phyloP scores from a whole-genome alignment of 2,888 invertebrate genomes.

The Pheosia gnoma region DNA sequence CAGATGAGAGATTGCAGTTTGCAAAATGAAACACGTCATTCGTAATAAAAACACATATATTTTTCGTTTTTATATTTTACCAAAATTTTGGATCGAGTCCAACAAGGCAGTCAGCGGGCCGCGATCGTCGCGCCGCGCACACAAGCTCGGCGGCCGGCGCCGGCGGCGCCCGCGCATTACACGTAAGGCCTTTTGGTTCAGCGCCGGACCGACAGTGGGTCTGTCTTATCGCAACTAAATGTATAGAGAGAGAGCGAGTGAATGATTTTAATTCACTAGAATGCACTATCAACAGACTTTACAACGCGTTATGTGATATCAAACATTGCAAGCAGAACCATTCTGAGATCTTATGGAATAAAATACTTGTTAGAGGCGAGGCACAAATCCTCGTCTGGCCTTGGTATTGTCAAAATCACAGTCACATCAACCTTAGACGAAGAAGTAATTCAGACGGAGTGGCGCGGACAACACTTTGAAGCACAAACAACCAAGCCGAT shows the following conservation, averaged over 20 bases:
- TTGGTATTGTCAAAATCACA: too few species aligned
- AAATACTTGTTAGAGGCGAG: background rate
- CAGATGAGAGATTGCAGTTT: background rate
- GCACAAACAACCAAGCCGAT: too few species aligned
- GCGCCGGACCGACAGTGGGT: slow-evolving; percentile 54
- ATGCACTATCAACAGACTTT: background rate
- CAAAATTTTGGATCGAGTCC: slow-evolving; percentile 76
- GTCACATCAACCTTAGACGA: too few species aligned
- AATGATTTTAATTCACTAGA: background rate
- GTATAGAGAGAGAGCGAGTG: slow-evolving; percentile 10
- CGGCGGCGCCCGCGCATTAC: slow-evolving; percentile 58
- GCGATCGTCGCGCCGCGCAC: slow-evolving; percentile 48
- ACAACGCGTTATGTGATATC: background rate
- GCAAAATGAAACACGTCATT: slow-evolving; percentile 62
- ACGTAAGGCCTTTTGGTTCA: slow-evolving; percentile 60
- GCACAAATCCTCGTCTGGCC: too few species aligned
- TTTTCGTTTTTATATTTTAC: slow-evolving; percentile 77
- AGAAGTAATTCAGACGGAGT: too few species aligned
- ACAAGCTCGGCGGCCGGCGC: slow-evolving; percentile 64
- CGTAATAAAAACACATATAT: slow-evolving; percentile 84
- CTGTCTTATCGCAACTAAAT: slow-evolving; percentile 35
- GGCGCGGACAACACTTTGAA: too few species aligned
- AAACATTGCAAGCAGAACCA: too few species aligned
- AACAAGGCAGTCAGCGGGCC: slow-evolving; percentile 74
- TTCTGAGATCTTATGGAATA: slow-evolving; percentile 1